Evolutionary conservation across 2,797 vertebrate genomes (phyloP).

Genomic region (Xerus rutilus): DNA sequence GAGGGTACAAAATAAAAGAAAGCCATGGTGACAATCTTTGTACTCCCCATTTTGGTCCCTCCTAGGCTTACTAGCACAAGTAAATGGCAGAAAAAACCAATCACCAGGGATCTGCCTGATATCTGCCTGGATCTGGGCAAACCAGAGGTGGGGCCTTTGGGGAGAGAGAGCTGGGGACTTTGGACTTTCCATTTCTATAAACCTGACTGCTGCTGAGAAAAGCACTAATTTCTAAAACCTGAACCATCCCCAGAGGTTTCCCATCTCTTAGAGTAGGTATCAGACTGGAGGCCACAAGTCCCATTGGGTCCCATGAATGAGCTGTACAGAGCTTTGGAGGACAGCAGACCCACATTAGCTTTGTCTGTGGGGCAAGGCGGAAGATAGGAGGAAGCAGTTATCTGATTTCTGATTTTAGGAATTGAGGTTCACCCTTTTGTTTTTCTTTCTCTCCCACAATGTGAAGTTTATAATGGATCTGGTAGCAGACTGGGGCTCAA

Average conservation of each 20-base stretch:
- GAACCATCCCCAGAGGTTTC: not conserved
- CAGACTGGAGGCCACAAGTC: not conserved
- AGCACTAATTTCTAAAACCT: not conserved
- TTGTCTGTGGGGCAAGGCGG: rapidly evolving
- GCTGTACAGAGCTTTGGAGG: not conserved
- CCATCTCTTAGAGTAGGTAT: not conserved
- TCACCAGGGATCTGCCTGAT: rapidly evolving
- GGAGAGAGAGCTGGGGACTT: not conserved
- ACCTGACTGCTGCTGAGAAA: not conserved
- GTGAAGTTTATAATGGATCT: not conserved
- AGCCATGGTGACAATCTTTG: not conserved
- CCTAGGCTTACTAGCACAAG: not conserved
- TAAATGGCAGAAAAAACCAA: not conserved
- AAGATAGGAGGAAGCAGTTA: not conserved
- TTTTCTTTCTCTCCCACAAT: not conserved
- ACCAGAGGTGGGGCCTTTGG: not conserved
- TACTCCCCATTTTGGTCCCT: not conserved
- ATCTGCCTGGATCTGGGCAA: not conserved
- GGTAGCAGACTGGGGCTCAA: not conserved
- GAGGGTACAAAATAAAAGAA: not conserved
- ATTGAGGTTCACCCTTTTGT: not conserved
- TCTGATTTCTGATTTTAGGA: not conserved
- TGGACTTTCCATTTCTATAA: not conserved
- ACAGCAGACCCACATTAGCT: not conserved
- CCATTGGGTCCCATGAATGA: rapidly evolving